A percentile compares a stretch with the other conserved stretches of the same genome.
These are phyloP conservation scores for Pheosia gnoma DNA, from an alignment of 2,888 invertebrate species.

Conservation along the genomic window DNA sequence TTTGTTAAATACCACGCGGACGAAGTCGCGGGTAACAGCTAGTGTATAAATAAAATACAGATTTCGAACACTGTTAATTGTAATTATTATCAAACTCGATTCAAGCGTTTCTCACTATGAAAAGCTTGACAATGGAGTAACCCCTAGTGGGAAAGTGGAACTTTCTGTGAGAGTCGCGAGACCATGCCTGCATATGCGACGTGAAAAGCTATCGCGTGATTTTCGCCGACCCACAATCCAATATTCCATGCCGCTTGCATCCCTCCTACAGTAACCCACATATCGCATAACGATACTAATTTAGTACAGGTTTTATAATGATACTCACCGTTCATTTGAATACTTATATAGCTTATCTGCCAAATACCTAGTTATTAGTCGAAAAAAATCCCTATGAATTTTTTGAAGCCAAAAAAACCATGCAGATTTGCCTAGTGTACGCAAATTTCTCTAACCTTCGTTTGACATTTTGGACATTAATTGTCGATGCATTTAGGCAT, in stretches of 20 bases:
- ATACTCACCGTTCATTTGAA: constrained; percentile 12
- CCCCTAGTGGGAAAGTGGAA: constrained; percentile 61
- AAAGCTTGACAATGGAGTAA: constrained; percentile 59
- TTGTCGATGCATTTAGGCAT: no score
- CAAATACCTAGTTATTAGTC: constrained; percentile 7
- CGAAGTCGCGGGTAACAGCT: no score
- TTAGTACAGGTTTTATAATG: constrained; percentile 13
- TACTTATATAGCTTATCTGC: constrained; percentile 13
- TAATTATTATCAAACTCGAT: constrained; percentile 25
- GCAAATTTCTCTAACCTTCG: no score
- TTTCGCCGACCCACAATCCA: constrained; percentile 67
- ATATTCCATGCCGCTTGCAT: constrained; percentile 51
- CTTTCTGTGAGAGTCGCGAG: constrained; percentile 51
- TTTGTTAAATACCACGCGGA: no score
- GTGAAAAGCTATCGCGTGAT: constrained; percentile 56
- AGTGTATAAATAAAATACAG: constrained; percentile 4
- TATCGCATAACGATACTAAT: constrained; percentile 46
- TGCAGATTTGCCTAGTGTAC: no score
- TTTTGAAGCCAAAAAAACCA: no score
- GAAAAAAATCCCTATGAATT: no score
- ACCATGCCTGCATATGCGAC: constrained; percentile 40
- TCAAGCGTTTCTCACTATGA: constrained; percentile 50
- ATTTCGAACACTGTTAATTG: constrained; percentile 22
- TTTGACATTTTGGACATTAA: no score
- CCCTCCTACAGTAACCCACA: constrained; percentile 40